Base-by-base conservation (phyloP, 2,797 vertebrate genomes). In the Neosilurus hyrtlii region DNA sequence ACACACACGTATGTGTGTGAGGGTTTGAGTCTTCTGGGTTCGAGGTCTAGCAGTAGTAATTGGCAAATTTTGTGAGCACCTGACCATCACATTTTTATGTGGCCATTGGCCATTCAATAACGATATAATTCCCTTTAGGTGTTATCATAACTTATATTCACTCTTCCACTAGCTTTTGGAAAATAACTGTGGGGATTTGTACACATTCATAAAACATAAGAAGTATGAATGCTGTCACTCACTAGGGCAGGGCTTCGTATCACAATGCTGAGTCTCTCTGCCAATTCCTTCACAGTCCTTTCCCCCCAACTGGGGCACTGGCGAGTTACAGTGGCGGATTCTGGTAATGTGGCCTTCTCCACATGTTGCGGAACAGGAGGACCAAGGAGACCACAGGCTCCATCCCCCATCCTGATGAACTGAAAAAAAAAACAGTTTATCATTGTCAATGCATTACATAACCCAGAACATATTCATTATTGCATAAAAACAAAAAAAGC, bases 341-440 rank as follows among this genome's bases (percentile, higher is more conserved):
- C 96, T 96, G 0, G 96, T 97, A 89, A 95, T 91, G 52, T 95
- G 92, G 57, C 98, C 97, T 0, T 92, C 86, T 8, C 97, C 98
- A 26, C 98, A 99, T 24, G 96, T 96, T 59, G 95, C 95, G 0
- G 98, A 97, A 84, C 98, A 99, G 0, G 96, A 93, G 1, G 97
- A 99, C 97, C 97, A 99, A 0, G 98, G 98, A 0, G 98, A 99
- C 98, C 98, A 99, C 78, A 96, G 94, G 79, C 97, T 97, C 98
- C 98, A 99, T 81, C 94, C 96, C n/a, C 97, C 96, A 0, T 96
- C 91, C 67, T 95, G 94, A 80, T 92, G 96, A 62, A 91, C 98
- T 99, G 68, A 65, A 76, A 61, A 52, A 35, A 30, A 30, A 30
- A 43, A 52, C 49, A 20, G 16, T 63, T 51, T 78, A 26, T 63